Percentiles rank a stretch among this genome's conserved stretches.
Evolutionary conservation across 2,888 invertebrate species (phyloP).

Genomic region (Dryococelus australis): DNA sequence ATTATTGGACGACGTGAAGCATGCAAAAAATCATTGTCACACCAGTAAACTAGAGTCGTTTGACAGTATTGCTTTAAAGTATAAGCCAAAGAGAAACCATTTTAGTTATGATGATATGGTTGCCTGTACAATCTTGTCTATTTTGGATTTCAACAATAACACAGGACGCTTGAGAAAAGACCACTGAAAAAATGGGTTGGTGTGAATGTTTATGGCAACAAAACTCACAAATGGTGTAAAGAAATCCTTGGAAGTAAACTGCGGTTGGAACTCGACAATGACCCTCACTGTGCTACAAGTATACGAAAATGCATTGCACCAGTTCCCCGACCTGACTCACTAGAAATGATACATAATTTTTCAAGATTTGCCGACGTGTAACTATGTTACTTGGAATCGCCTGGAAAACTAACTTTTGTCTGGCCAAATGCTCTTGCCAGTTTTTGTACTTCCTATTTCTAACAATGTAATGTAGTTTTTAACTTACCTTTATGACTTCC

Average conservation of each 20-base stretch:
- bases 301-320: neutral
- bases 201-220: neutral
- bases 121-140: neutral
- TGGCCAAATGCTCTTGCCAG: no score
- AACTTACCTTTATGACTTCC: no score
- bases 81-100: neutral
- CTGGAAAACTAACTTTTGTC: no score
- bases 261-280: neutral
- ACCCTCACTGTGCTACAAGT: neutral
- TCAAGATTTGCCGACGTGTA: neutral
- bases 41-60: neutral
- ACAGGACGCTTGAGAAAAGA: neutral
- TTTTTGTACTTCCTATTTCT: no score
- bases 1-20: neutral
- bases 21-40: constrained; percentile 18
- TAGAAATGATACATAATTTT: no score
- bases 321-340: no score
- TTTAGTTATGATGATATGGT: neutral
- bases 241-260: neutral
- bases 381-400: neutral
- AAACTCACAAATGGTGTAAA: neutral
- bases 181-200: neutral
- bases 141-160: neutral
- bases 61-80: neutral
- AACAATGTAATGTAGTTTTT: no score